A percentile compares a stretch with the other conserved stretches of the same genome.
phyloP scores from a whole-genome alignment of 2,113 vertebrate genomes.

The Gavia stellata region DNA sequence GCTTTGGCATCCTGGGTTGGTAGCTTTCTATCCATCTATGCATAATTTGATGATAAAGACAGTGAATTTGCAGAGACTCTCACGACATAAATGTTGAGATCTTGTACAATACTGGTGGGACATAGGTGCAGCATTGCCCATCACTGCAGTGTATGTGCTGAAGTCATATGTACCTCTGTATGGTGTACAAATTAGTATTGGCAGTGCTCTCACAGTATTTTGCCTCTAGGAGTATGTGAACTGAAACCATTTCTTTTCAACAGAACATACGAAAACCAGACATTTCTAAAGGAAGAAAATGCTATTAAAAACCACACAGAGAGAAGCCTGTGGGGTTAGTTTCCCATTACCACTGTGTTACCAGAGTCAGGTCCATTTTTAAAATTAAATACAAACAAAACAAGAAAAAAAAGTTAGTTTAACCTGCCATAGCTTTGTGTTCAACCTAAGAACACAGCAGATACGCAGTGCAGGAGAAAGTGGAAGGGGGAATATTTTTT shows the following conservation, averaged over 20 bases:
- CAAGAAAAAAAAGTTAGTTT: background rate
- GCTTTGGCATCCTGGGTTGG: background rate
- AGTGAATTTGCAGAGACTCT: background rate
- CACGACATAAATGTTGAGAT: background rate
- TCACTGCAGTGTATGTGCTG: background rate
- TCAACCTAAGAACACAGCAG: background rate
- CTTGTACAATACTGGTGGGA: too few species aligned
- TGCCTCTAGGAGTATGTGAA: background rate
- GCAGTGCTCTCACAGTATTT: background rate
- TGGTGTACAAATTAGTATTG: background rate
- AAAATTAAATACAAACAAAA: background rate
- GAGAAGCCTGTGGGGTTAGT: background rate
- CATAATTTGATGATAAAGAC: background rate
- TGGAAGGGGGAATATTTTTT: background rate
- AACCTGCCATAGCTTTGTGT: background rate
- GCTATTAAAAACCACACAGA: background rate
- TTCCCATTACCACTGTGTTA: background rate
- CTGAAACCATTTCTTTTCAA: background rate
- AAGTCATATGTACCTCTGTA: accelerated
- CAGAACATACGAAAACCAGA: accelerated
- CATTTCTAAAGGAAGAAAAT: background rate
- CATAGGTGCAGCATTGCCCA: background rate
- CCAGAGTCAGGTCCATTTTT: background rate
- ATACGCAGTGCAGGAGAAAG: background rate
- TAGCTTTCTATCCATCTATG: background rate